These are phyloP conservation scores for Patella caerulea DNA, from an alignment of 2,888 invertebrate genomes.

Conservation along the genomic window DNA sequence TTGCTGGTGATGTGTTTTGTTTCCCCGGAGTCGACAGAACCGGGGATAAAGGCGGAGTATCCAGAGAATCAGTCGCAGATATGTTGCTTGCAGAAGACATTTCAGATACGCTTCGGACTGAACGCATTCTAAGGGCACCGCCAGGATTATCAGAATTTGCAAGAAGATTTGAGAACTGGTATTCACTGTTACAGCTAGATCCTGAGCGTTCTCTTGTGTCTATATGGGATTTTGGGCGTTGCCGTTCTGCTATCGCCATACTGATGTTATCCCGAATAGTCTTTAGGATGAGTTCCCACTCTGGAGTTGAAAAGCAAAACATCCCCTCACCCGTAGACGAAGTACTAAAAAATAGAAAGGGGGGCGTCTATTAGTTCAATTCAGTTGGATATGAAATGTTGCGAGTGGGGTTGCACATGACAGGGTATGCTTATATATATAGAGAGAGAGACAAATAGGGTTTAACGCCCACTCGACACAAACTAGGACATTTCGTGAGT, in stretches of 20 bases:
- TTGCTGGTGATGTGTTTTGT: not conserved
- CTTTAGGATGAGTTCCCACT: slow-evolving; percentile 40
- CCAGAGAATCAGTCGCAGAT: not conserved
- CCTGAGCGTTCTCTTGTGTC: slow-evolving; percentile 9
- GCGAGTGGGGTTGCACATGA: too few species aligned
- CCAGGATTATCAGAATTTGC: slow-evolving; percentile 18
- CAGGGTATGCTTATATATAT: too few species aligned
- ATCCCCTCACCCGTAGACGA: slow-evolving; percentile 50
- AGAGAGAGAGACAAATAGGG: too few species aligned
- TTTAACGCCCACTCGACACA: too few species aligned
- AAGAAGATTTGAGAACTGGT: slow-evolving; percentile 15
- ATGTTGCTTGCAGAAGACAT: slow-evolving; percentile 14
- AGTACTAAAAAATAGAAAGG: slow-evolving; percentile 40
- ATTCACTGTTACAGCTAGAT: slow-evolving; percentile 9
- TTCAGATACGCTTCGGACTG: not conserved
- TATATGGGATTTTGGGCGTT: slow-evolving; percentile 19
- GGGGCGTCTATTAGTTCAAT: not conserved
- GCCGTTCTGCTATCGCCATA: slow-evolving; percentile 37
- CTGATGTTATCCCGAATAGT: slow-evolving; percentile 48
- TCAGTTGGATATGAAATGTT: not conserved
- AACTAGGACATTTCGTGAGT: too few species aligned
- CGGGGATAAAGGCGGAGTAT: not conserved
- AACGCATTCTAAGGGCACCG: not conserved
- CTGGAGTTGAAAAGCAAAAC: slow-evolving; percentile 44
- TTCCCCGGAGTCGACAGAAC: not conserved